phyloP scores from a whole-genome alignment of 2,113 vertebrate species.

The Catharus minimus region DNA sequence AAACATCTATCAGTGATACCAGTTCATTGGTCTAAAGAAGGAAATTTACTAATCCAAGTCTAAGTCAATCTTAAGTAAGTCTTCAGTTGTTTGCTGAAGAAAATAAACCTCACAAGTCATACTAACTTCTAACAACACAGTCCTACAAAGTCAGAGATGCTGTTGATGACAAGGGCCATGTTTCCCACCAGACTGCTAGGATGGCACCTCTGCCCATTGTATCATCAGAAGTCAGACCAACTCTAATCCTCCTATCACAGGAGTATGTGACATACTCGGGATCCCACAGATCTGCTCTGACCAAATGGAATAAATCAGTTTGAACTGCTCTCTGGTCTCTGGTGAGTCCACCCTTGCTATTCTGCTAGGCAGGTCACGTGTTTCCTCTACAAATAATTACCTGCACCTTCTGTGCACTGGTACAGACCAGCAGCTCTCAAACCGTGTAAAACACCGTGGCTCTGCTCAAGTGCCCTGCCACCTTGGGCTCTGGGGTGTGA shows the following conservation, averaged over 20 bases:
- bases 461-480: slow-evolving; percentile 56
- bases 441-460: neutral
- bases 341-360: neutral
- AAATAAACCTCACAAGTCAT: neutral
- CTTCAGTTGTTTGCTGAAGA: neutral
- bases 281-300: neutral
- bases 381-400: slow-evolving; percentile 51
- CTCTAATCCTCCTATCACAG: accelerated
- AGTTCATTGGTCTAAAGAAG: neutral
- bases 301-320: neutral
- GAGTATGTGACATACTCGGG: neutral
- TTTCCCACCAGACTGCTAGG: neutral
- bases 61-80: neutral
- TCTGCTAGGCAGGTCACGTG: neutral
- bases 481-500: slow-evolving; percentile 29
- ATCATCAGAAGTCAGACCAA: neutral
- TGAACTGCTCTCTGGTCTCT: neutral
- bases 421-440: slow-evolving; percentile 44
- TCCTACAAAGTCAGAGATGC: neutral
- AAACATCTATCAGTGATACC: neutral
- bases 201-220: neutral
- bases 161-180: neutral
- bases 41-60: neutral
- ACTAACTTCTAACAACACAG: neutral
- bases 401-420: slow-evolving; percentile 23